Evolutionary conservation across 2,888 invertebrate species (phyloP), one percentile per base, ranked within the genome.

Genomic region (Crepidodera aurea): DNA sequence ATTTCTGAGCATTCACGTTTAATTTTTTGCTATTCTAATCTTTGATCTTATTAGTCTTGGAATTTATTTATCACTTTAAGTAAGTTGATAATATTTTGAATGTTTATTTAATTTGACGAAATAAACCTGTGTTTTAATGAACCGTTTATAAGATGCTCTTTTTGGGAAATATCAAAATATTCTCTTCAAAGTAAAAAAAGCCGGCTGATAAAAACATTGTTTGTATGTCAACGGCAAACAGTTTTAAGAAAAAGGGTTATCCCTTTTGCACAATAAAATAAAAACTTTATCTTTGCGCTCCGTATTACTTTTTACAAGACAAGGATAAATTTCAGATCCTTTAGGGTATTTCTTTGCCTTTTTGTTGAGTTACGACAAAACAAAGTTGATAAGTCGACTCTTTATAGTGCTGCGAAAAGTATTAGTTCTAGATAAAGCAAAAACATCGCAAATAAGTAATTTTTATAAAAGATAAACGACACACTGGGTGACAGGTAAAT

Each of bases 251-350:
- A 57, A 46, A 57, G 40, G 48, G 48, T 48, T 57, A 44, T 19
- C 34, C 37, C 48, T 32, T 37, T 22, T 48, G 27, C 48, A 48
- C 48, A 57, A 57, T 57, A 48, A 57, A 48, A 48, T 39, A 57
- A 57, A 57, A 57, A 57, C 37, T 57, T 57, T 57, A 57, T 57
- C 57, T 57, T 57, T 57, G 34, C 48, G 48, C 57, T 57, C 48
- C 37, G 48, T 39, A 50, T 57, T 40, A 50, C 48, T 50, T 48
- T 53, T 57, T 48, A 57, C 57, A 48, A 57, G 48, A 37, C 48
- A 34, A 39, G 57, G 48, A 48, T 57, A 48, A 57, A 57, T 39
- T 57, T 57, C 48, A 50, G 48, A 13, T 4, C 10, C 48, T 27
- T 48, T 19, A 16, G 12, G 27, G 29, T 6, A 19, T 48, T 48